Evolutionary conservation across 2,797 vertebrate species (phyloP).

Genomic region (Centropyge bicolor): DNA sequence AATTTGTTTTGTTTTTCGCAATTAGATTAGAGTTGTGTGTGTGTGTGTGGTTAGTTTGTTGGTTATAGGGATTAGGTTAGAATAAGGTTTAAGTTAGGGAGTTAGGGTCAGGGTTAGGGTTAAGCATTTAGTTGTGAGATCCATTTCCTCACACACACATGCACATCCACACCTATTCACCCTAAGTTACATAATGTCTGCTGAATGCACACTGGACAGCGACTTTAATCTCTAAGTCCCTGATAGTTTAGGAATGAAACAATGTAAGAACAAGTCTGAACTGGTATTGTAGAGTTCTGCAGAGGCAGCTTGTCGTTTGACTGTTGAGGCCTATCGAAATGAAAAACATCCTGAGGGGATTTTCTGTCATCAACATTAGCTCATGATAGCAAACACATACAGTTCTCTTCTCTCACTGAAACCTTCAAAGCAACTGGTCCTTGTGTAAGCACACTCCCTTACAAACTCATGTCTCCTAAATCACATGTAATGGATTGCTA

Average conservation of each 20-base stretch:
- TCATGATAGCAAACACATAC: not conserved
- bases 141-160: not conserved
- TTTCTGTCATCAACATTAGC: conserved; percentile 14
- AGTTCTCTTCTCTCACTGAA: not conserved
- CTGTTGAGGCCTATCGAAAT: not conserved
- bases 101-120: no score
- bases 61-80: no score
- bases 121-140: not conserved
- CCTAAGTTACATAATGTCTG: not conserved
- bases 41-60: not conserved
- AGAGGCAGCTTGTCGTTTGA: not conserved
- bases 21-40: not conserved
- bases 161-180: not conserved
- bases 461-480: not conserved
- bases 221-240: conserved; percentile 8
- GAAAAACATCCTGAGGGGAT: conserved; percentile 2
- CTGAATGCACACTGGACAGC: not conserved
- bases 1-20: no score
- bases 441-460: conserved; percentile 18
- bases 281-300: conserved; percentile 3
- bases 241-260: conserved; percentile 9
- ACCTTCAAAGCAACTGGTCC: conserved; percentile 13
- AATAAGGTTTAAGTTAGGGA: no score
- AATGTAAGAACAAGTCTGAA: conserved; percentile 35
- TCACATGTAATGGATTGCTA: not conserved